Base-by-base conservation (phyloP, 2,113 vertebrate genomes). In the Panthera leo region DNA sequence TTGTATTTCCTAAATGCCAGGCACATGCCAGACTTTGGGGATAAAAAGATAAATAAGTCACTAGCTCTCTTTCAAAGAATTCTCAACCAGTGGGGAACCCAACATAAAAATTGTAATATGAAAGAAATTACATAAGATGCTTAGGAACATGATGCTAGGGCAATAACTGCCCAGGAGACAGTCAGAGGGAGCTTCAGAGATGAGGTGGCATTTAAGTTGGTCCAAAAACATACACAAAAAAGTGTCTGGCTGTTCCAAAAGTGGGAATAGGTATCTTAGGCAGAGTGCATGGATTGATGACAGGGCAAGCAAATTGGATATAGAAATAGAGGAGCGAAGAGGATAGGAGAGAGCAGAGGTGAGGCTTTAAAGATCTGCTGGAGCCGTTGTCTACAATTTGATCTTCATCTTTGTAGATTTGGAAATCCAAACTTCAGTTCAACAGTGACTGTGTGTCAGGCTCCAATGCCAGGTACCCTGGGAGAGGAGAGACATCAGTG, bases 371-470 rank as follows among this genome's bases (percentile, higher is more conserved):
- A 75, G 29, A 45, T 39, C 55, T 67, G 65, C 89, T 92, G n/a
- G 15, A 82, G 29, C 29, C 55, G 36, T 6, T 68, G 88, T 83
- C 53, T 45, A 55, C 53, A n/a, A 55, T 16, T 42, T 90, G 55
- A n/a, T 89, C 42, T 88, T 94, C 73, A 70, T 68, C 63, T 75
- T 73, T 53, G 55, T 63, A 34, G 34, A 27, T 48, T 71, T 63
- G 63, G 79, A 85, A 90, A 80, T 73, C 63, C 82, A 86, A 83
- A 91, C 9, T 85, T 85, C 34, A 63, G 86, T 90, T 79, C 71
- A 73, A 80, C 2, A 79, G n/a, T 25, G 53, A 82, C 27, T 48
- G 19, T 31, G 29, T 82, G 68, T 36, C 58, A 51, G 68, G 48
- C 34, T 58, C 31, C 76, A 88, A 16, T 19, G 76, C 58, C 31